Conservation (phyloP, 2,113 vertebrate species). For the Hydrolagus affinis region DNA sequence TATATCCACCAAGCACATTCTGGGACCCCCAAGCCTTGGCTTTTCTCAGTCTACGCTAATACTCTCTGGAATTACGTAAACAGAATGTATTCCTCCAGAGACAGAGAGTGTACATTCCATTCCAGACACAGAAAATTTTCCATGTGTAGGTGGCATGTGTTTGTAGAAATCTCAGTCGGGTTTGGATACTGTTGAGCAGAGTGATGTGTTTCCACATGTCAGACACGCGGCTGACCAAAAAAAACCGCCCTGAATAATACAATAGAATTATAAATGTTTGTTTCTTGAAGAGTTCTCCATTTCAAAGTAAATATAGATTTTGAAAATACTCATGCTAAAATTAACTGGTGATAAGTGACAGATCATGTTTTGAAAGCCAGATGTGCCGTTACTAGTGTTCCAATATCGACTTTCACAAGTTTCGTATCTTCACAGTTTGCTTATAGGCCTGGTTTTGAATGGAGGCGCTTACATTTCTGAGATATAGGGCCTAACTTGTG, state of each 20-base stretch:
- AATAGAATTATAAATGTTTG: not conserved
- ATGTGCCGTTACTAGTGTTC: not conserved
- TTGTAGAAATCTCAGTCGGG: no score
- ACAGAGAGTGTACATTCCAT: no score
- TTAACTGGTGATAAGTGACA: not conserved
- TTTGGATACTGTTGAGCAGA: no score
- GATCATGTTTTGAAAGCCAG: not conserved
- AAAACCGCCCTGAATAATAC: not conserved
- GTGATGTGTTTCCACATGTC: no score
- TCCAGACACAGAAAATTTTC: no score
- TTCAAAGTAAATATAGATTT: not conserved
- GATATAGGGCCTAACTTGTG: not conserved
- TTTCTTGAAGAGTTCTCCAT: not conserved
- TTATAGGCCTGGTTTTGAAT: not conserved
- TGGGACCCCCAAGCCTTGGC: no score
- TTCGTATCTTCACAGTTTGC: not conserved
- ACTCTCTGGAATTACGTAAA: no score
- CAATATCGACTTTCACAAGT: not conserved
- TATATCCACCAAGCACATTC: no score
- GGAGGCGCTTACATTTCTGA: not conserved
- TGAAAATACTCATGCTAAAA: not conserved
- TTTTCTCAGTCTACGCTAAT: no score
- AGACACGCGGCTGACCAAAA: no score
- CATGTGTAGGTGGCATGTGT: no score
- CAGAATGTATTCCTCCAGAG: no score